A percentile compares a stretch with the other conserved stretches of the same genome.
These are phyloP conservation scores for Sepioteuthis lessoniana DNA, from an alignment of 2,888 invertebrate species.

Conservation along the genomic window DNA sequence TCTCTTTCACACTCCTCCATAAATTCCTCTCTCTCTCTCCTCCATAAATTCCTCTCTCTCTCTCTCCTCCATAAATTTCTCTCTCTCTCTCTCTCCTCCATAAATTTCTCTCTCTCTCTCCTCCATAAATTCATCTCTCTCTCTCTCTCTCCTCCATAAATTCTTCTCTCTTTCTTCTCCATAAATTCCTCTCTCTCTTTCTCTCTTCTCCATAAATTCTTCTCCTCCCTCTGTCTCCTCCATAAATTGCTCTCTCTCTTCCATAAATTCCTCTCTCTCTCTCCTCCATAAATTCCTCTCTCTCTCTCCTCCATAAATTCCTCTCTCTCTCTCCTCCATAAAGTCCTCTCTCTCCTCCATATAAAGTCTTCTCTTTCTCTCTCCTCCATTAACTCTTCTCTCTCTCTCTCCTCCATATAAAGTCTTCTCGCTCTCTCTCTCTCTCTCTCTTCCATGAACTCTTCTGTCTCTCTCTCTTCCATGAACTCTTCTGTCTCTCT, in stretches of 20 bases:
- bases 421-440: no score
- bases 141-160: constrained; percentile 43
- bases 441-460: no score
- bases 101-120: background rate
- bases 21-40: background rate
- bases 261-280: background rate
- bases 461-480: no score
- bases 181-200: constrained; percentile 36
- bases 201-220: no score
- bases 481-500: no score
- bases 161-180: background rate
- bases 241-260: background rate
- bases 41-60: background rate
- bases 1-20: background rate
- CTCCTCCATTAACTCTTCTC: no score
- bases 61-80: background rate
- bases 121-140: no score
- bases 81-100: constrained; percentile 44
- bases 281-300: no score
- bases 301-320: background rate
- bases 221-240: background rate
- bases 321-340: no score
- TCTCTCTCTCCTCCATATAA: no score
- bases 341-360: no score
- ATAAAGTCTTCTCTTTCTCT: no score